These are phyloP conservation scores for Cantharis flavilabris DNA, from an alignment of 2,888 invertebrate species.

Conservation along the genomic window DNA sequence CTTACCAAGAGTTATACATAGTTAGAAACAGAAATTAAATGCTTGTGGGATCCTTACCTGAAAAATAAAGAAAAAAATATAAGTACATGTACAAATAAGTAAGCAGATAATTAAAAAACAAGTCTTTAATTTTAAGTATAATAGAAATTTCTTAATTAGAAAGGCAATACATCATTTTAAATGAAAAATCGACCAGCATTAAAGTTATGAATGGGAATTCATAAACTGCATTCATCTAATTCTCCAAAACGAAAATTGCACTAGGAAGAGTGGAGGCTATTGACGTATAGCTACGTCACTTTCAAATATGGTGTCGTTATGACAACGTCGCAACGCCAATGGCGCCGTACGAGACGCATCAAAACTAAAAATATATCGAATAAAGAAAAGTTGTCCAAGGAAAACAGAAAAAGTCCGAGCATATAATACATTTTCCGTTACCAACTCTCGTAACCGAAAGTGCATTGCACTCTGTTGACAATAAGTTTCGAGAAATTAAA, in stretches of 20 bases:
- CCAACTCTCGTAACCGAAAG: background rate
- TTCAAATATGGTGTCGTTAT: conserved; percentile 52
- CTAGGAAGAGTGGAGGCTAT: conserved; percentile 30
- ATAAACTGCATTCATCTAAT: conserved; percentile 7
- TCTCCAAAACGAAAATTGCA: conserved; percentile 14
- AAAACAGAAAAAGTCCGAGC: background rate
- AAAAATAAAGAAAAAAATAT: conserved; percentile 4
- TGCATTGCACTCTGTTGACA: background rate
- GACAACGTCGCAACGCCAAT: conserved; percentile 47
- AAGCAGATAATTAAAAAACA: background rate
- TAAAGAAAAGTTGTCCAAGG: background rate
- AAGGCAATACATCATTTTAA: background rate
- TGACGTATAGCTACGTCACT: conserved; percentile 46
- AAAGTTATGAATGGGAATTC: conserved; percentile 17
- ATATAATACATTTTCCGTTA: background rate
- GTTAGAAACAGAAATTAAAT: background rate
- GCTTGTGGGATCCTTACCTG: background rate
- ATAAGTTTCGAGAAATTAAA: background rate
- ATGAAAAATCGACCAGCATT: background rate
- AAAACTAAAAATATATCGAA: conserved; percentile 27
- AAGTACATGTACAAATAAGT: background rate
- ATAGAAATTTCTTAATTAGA: background rate
- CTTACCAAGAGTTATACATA: background rate
- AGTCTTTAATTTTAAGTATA: background rate
- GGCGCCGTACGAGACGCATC: conserved; percentile 44